Base-by-base conservation (phyloP, 2,113 vertebrate species). In the Electrona antarctica region DNA sequence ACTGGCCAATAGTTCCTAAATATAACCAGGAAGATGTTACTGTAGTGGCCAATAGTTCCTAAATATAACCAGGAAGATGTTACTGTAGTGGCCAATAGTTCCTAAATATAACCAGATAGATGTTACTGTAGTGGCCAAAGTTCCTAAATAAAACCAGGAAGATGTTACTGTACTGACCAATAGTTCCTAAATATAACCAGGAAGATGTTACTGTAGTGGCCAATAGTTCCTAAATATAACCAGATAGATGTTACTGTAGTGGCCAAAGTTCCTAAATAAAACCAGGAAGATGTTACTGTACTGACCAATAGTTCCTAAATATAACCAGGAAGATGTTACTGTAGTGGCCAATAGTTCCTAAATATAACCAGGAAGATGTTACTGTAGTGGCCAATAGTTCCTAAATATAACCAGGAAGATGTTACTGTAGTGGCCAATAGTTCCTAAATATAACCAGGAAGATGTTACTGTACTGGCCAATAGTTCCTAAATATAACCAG, bases 21-120 rank as follows among this genome's bases (percentile, higher is more conserved):
- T 21, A 21, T 1, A 21, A 21, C 1, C 21, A 21, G 21, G 85
- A 71, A 83, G 41, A 98, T 81, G 3, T 92, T 94, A 90, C 94
- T 93, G 0, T 62, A 8, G 80, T 96, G 85, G 55, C 80, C 60
- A 51, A 96, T 21, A 96, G 87, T 97, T 95, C 80, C 97, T 99
- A 87, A 3, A 21, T 21, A 21, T 1, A 21, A 21, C 1, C 21
- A 21, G 21, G 85, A 71, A 83, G 41, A 98, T 81, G 3, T 92
- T 94, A 90, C 94, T 93, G 0, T 62, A 8, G 80, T 96, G 85
- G 55, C 80, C 60, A 51, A 96, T 21, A 96, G 87, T 97, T 95
- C 80, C 97, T 99, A 87, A 3, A 21, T 21, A 21, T 1, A 21
- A 21, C 1, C 21, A 21, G 21, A 71, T 95, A 83, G 41, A 98